Base-by-base conservation (phyloP, 2,888 invertebrate genomes). In the Digitonthophagus gazella region DNA sequence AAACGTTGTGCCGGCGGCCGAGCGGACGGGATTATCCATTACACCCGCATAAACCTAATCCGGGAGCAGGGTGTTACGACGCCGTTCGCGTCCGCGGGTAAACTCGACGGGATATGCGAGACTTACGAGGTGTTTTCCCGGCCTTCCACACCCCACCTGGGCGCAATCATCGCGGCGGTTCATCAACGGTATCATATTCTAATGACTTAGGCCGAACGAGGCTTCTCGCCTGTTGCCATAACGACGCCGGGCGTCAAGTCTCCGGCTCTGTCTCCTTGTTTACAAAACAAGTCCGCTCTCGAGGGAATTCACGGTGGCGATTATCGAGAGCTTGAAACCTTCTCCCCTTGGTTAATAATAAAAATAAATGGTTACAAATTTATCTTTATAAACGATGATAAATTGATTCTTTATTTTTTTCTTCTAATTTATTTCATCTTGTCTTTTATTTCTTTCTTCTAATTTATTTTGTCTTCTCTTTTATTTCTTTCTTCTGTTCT, bases 161-260 rank as follows among this genome's bases (percentile, higher is more conserved):
- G 69, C 67, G 70, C 75, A 74, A 75, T 75, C 75, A 75, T 77
- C 77, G 75, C 73, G 71, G 20, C 72, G 70, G 58, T 68, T 70
- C 74, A 75, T 74, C 78, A 79, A 78, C 77, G 76, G 76, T 79
- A 79, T 79, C 78, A 78, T 79, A 78, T 79, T 79, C 77, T 77
- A 79, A 78, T 78, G 78, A 78, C 75, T 75, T 65, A 66, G 69
- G 71, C 70, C 68, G 71, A 16, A 69, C 75, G 84, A 65, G 85
- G 85, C 71, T 83, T 85, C 75, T 82, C 84, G 15, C 85, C 85
- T 85, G 85, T 85, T 72, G 84, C 83, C 66, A 84, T 85, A 57
- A 85, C 85, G 70, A 85, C 85, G 75, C 85, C 85, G 58, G 80
- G 84, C 71, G 28, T 44, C 73, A 85, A 72, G 76, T 84, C 61